Base-by-base conservation (phyloP, 2,888 invertebrate genomes). In the Dione vanillae region DNA sequence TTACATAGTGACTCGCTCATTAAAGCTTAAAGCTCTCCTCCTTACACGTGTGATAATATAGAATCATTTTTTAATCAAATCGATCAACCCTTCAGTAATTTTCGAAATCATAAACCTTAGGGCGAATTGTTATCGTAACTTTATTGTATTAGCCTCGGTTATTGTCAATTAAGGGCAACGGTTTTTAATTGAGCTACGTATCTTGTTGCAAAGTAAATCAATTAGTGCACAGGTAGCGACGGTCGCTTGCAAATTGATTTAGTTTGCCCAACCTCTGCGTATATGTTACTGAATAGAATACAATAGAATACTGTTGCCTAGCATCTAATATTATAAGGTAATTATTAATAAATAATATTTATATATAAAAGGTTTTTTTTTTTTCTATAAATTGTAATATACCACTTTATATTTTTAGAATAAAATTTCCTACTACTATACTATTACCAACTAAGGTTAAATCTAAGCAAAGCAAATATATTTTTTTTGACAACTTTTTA, bases 131-230 rank as follows among this genome's bases (percentile, higher is more conserved):
- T 49, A 64, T 40, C 37, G 19, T 8, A 64, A 59, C 51, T 49
- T 37, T 54, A 19, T 54, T 62, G 37, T 20, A 37, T 62, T 52
- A 64, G 16, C 64, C 45, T 40, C 19, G 41, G 43, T 52, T 52
- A 59, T 58, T 51, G 66, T 56, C 41, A 65, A 65, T 64, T 64
- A 68, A 37, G 43, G 49, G 51, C 51, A 68, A 68, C 52, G 58
- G 45, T 71, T 65, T 68, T 71, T 69, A 69, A 69, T 69, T 54
- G 68, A 69, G 68, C 68, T 64, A 69, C 62, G 62, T 69, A 69
- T 69, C 68, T 64, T 64, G 68, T 69, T 69, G 66, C 91, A 86
- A 88, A 89, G 90, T 89, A 91, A 92, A 91, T 89, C 90, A 91
- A 92, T 92, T 91, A 92, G 87, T 84, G 82, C 78, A 81, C 82